Evolutionary conservation across 1,140 invertebrate species (phyloP), one percentile per base, ranked within the genome.

Genomic region (Proales similis): DNA sequence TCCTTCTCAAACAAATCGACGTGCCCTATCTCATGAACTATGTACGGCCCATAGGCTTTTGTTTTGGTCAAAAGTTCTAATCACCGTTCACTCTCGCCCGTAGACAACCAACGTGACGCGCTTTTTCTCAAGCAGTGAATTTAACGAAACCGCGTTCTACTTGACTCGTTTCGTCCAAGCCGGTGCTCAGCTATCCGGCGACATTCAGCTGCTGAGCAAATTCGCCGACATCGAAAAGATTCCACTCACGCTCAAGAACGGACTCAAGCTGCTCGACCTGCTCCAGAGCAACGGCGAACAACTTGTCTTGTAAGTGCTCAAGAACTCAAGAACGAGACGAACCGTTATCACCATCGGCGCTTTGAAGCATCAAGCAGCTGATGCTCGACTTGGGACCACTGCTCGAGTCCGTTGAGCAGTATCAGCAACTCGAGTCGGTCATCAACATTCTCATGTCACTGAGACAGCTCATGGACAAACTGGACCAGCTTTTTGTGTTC

Each of bases 91-190:
- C 29, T 53, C 4, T 53, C 9, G 14, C 5, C 9, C 24, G 24
- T 42, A 12, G 12, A 57, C 36, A 57, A 42, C 14, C 36, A 57
- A 29, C 45, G 45, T 57, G 3, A 42, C 45, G 11, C 27, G 45
- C 17, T 57, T 57, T 57, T 57, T 57, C 17, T 42, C 51, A 7
- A 57, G 51, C 20, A 42, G 36, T 42, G 45, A 57, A 20, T 57
- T 57, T 57, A 57, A 57, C 45, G 51, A 57, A 14, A 57, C 51
- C 17, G 45, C 45, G 29, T 57, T 42, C 32, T 57, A 57, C 29
- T 6, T 57, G n/a, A 57, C 51, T n/a, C 26, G 51, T 42, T 57
- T 42, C 32, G 39, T 57, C 45, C 39, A 6, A 57, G 29, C 51
- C 14, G 51, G 51, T 3, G 24, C 26, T 42, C n/a, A 36, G 11